Base-by-base conservation (phyloP, 2,888 invertebrate genomes). In the Yponomeuta cagnagella region DNA sequence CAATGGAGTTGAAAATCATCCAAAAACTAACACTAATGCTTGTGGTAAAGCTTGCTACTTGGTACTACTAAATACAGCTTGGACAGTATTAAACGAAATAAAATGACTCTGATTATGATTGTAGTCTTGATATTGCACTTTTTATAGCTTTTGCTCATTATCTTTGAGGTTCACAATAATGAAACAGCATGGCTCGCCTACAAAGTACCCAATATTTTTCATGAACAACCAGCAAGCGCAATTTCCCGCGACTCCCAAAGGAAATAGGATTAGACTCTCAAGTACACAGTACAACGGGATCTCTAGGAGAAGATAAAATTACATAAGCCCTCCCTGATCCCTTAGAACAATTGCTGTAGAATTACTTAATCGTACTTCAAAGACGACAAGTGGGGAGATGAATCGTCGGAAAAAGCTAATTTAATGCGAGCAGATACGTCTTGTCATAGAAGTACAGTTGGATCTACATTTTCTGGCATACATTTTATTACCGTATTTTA, bases 191-290 rank as follows among this genome's bases (percentile, higher is more conserved):
- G 68, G 48, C 6, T 4, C 68, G 23, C 63, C 67, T 58, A 71
- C 33, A 9, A 31, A 76, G 74, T 76, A 75, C 75, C 76, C 74
- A 77, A 76, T 76, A 77, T 78, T 77, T 77, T 79, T 78, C 75
- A 76, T 74, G 75, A 74, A 73, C 63, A 6, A 48, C 72, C 66
- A 37, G 74, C 71, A 70, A 70, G 77, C 72, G 74, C 78, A 77
- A 77, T 79, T 75, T 78, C 72, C 71, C 72, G 65, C 70, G 15
- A 70, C 73, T 75, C 76, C 74, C 75, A 74, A 72, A 71, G 72
- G 75, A 68, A 68, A 76, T 66, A 70, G 76, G 74, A 71, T 72
- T 74, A 73, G 73, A 72, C 68, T 67, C 72, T 71, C 65, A 73
- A 72, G 74, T 72, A 73, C 72, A 66, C 63, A 73, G 74, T 12